Evolutionary conservation across 2,113 vertebrate species (phyloP), one percentile per base, ranked within the genome.

Genomic region (Gambusia holbrooki): DNA sequence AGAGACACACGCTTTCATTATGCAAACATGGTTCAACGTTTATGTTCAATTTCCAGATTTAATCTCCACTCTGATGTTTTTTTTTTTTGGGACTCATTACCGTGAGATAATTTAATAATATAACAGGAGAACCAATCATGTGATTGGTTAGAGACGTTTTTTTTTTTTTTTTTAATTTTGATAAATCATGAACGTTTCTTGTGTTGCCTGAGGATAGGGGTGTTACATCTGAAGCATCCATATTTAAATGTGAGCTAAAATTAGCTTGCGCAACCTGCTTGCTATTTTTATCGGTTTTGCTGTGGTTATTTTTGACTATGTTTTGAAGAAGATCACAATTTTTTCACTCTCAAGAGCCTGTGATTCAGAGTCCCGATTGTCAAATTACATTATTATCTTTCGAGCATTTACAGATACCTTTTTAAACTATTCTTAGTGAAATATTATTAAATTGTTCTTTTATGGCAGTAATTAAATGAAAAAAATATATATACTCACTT

Each of bases 221-320:
- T 5, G 14, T 30, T 37, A 30, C 61, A 1, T 54, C 78, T 61
- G 33, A 25, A 74, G 48, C 14, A 42, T 3, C 11, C 40, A 74
- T 27, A 48, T 66, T 60, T 27, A 63, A 82, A 48, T 3, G 14
- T 28, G 29, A 71, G 32, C 63, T 85, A 72, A 89, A 82, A 78
- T 81, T 72, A 72, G 71, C 42, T 48, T 27, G 22, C 73, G 42
- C 29, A 32, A 72, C 69, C 37, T 81, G 45, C 27, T 30, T 67
- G 1, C 69, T 83, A 81, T 85, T 90, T 28, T 75, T 76, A 71
- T 19, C 19, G 37, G 67, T 83, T 54, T 81, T 77, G 65, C 69
- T 35, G 35, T 37, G 29, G 40, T 30, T 29, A 42, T 84, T 71
- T 76, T 74, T 65, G 14, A 45, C 1, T 7, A 19, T 25, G 13